Conservation (phyloP, 1,140 invertebrate genomes). For the Homalodisca vitripennis region DNA sequence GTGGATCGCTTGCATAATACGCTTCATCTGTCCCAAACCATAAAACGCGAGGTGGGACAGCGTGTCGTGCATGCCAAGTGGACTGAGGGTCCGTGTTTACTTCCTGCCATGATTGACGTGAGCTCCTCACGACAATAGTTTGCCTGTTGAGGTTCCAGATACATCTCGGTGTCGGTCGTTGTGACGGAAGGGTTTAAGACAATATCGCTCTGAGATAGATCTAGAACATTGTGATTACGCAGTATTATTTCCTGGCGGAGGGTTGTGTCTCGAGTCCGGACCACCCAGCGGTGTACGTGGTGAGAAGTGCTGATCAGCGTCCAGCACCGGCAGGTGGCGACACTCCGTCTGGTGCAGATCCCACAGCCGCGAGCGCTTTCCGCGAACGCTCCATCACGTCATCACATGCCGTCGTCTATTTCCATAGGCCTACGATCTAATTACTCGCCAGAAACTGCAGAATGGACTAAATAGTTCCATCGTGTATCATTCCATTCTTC, state of each 20-base stretch:
- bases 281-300: background rate
- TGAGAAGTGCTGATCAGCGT: background rate
- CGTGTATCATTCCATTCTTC: no score
- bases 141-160: background rate
- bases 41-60: conserved; percentile 10
- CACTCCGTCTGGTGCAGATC: background rate
- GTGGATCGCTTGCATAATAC: conserved; percentile 44
- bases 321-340: background rate
- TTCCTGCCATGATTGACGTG: no score
- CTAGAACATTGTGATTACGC: no score
- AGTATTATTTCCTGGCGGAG: no score
- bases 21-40: conserved; percentile 30
- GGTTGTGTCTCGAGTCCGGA: no score
- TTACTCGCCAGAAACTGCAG: no score
- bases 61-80: conserved; percentile 2
- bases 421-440: background rate
- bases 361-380: background rate
- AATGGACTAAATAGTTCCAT: no score
- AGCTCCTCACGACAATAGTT: background rate
- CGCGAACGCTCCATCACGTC: background rate
- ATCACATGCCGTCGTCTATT: background rate
- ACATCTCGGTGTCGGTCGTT: no score
- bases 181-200: no score
- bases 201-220: no score
- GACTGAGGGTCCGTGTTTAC: background rate